Evolutionary conservation across 2,797 vertebrate genomes (phyloP).

Genomic region (Sebastes nivosus): DNA sequence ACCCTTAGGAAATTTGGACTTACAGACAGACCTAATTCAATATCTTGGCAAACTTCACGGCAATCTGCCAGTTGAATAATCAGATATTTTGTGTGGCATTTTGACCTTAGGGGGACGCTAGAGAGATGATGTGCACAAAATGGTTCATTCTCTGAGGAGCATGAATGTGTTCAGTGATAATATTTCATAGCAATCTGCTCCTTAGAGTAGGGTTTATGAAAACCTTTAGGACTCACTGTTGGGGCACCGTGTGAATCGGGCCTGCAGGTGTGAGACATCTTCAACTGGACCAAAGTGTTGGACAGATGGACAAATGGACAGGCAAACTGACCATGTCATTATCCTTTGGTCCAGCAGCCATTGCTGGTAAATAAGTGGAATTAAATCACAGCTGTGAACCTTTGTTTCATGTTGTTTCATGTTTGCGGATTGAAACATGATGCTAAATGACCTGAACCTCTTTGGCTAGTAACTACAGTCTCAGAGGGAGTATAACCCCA

Average conservation of each 20-base stretch:
- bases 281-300: background rate
- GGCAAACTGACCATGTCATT: background rate
- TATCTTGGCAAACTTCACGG: background rate
- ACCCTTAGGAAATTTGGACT: background rate
- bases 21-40: background rate
- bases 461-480: background rate
- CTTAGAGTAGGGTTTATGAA: background rate
- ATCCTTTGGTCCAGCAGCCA: background rate
- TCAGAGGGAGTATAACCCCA: background rate
- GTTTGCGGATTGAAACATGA: background rate
- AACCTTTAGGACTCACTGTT: background rate
- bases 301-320: background rate
- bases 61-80: background rate
- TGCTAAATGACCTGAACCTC: constrained; percentile 9
- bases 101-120: background rate
- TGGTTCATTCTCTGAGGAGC: background rate
- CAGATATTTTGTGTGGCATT: background rate
- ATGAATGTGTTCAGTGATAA: background rate
- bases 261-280: background rate
- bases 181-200: background rate
- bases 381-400: background rate
- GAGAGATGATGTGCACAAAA: background rate
- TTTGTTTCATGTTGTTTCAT: background rate
- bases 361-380: background rate
- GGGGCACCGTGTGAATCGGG: background rate